These are phyloP conservation scores for Nettapus auritus DNA, from an alignment of 2,113 vertebrate genomes.

Conservation along the genomic window DNA sequence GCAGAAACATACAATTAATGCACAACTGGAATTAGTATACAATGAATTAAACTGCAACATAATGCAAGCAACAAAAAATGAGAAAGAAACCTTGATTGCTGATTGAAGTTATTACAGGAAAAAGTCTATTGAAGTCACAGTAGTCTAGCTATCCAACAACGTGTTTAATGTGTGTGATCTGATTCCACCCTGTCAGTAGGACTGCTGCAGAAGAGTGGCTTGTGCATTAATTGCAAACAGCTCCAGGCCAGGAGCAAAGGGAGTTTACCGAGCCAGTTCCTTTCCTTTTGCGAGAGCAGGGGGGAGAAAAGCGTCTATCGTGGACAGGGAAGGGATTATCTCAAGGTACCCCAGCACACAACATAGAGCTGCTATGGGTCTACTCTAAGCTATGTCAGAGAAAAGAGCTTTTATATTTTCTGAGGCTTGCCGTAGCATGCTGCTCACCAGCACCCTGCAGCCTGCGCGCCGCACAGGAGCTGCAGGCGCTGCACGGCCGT, in stretches of 20 bases:
- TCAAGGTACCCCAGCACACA: background rate
- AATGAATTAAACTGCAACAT: constrained; percentile 70
- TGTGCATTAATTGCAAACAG: background rate
- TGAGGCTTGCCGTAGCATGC: background rate
- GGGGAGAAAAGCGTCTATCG: background rate
- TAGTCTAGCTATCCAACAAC: background rate
- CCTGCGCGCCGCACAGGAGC: background rate
- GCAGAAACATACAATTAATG: constrained; percentile 72
- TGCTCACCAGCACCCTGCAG: background rate
- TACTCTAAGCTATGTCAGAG: background rate
- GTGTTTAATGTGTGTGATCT: background rate
- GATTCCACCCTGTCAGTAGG: background rate
- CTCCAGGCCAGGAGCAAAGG: background rate
- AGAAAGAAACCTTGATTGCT: constrained; percentile 63
- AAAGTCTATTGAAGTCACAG: constrained; percentile 37
- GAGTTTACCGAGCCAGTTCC: background rate
- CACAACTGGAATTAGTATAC: constrained; percentile 71
- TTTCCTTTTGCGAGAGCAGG: background rate
- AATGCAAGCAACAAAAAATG: constrained; percentile 54
- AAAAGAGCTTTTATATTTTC: background rate
- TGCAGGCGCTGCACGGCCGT: background rate
- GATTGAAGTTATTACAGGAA: constrained; percentile 21
- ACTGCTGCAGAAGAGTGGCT: background rate
- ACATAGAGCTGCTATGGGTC: background rate
- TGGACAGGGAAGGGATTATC: background rate